phyloP scores from a whole-genome alignment of 2,888 invertebrate species.

The Hemithea aestivaria region DNA sequence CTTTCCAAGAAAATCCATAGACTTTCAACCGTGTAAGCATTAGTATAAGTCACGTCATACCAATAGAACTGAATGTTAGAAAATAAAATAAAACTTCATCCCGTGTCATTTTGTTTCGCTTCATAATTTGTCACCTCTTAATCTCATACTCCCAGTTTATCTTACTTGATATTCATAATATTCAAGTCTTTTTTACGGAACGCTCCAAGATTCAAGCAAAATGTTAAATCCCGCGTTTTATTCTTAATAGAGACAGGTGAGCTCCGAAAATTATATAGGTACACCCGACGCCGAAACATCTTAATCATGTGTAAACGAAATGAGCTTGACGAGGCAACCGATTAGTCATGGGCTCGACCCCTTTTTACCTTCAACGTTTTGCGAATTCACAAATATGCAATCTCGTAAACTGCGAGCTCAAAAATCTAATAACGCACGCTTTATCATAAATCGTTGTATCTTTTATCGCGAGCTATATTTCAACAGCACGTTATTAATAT shows the following conservation, averaged over 20 bases:
- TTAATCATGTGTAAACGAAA: constrained; percentile 26
- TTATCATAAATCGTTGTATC: constrained; percentile 25
- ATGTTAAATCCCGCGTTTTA: constrained; percentile 11
- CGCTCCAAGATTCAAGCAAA: constrained; percentile 1
- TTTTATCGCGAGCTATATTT: constrained; percentile 21
- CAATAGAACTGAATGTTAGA: constrained; percentile 8
- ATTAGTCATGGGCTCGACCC: constrained; percentile 19
- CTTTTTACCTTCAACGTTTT: constrained; percentile 12
- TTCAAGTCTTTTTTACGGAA: too few relatives aligned
- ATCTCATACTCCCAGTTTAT: too few relatives aligned
- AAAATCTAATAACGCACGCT: constrained; percentile 23
- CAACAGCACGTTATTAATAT: constrained; percentile 18
- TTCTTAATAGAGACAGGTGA: constrained; percentile 23
- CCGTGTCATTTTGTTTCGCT: too few relatives aligned
- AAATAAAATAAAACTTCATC: too few relatives aligned
- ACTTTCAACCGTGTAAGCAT: constrained; percentile 17
- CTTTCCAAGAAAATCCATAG: constrained; percentile 34
- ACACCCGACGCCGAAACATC: constrained; percentile 19
- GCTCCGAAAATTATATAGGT: constrained; percentile 18
- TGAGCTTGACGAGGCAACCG: constrained; percentile 18
- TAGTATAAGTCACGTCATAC: constrained; percentile 8
- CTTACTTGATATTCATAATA: too few relatives aligned
- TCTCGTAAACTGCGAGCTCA: constrained; percentile 18
- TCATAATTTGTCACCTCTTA: too few relatives aligned
- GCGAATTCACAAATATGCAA: constrained; percentile 20